Percentiles rank a stretch among this genome's conserved stretches.
phyloP scores from a whole-genome alignment of 2,797 vertebrate species.

The Lepilemur septentrionalis region DNA sequence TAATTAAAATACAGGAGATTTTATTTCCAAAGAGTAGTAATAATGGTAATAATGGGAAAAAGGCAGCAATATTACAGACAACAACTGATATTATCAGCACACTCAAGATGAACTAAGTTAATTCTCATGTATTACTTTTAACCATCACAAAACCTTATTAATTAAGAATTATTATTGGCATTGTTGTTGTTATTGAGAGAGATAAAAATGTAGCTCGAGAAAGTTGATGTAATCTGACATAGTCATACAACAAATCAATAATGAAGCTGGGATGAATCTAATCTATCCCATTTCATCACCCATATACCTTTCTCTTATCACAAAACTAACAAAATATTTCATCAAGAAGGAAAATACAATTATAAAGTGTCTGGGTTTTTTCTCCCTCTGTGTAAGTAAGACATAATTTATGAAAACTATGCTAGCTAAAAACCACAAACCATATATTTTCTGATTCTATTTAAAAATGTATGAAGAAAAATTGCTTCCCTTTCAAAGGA shows the following conservation, averaged over 20 bases:
- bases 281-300: not conserved
- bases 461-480: slow-evolving; percentile 52
- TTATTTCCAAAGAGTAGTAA: not conserved
- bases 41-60: not conserved
- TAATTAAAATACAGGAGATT: not conserved
- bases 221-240: not conserved
- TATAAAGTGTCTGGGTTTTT: not conserved
- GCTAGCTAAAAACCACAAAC: slow-evolving; percentile 33
- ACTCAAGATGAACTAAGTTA: not conserved
- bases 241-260: not conserved
- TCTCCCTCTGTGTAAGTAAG: not conserved
- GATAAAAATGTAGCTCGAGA: not conserved
- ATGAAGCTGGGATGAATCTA: not conserved
- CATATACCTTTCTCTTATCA: not conserved
- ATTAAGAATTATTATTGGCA: not conserved
- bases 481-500: slow-evolving; percentile 51
- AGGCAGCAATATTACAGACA: not conserved
- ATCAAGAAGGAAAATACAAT: not conserved
- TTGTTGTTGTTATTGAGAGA: not conserved
- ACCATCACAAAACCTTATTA: not conserved
- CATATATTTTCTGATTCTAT: not conserved
- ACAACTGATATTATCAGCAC: not conserved
- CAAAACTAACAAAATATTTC: slow-evolving; percentile 27
- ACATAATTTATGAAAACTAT: slow-evolving; percentile 25
- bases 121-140: not conserved